Conservation (phyloP, 2,113 vertebrate genomes). For the Gambusia affinis region DNA sequence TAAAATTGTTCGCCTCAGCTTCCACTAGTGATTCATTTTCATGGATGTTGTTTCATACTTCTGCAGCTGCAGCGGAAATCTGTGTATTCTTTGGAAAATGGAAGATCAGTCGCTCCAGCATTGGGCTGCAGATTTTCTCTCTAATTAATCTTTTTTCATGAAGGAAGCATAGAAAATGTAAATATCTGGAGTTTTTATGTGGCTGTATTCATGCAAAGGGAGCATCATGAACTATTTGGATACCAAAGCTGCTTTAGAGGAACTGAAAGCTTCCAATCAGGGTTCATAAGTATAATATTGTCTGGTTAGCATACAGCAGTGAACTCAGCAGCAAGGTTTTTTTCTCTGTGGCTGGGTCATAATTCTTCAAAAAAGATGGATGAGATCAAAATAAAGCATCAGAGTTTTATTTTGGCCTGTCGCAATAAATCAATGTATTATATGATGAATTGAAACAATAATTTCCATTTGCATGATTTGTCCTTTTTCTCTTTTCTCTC, state of each 20-base stretch:
- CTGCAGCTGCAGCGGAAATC: constrained; percentile 6
- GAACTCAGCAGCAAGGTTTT: not conserved
- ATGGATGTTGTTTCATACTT: constrained; percentile 24
- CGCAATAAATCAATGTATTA: too few relatives aligned
- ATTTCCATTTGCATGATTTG: too few relatives aligned
- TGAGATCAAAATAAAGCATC: too few relatives aligned
- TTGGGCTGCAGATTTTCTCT: constrained; percentile 18
- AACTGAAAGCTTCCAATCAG: not conserved
- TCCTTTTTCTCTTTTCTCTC: too few relatives aligned
- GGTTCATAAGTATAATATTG: too few relatives aligned
- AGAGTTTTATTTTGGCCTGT: too few relatives aligned
- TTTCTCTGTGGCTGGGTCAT: too few relatives aligned
- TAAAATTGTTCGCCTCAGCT: constrained; percentile 26
- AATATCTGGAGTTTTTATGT: constrained; percentile 4
- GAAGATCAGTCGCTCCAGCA: constrained; percentile 10
- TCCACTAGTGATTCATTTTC: constrained; percentile 15
- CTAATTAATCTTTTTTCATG: constrained; percentile 14
- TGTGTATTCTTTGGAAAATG: constrained; percentile 25
- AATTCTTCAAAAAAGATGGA: too few relatives aligned
- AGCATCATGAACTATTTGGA: not conserved
- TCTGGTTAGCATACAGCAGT: not conserved
- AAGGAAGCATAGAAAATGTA: constrained; percentile 41
- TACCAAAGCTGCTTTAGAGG: not conserved
- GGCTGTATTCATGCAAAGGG: not conserved
- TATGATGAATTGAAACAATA: too few relatives aligned